Evolutionary conservation across 2,888 invertebrate genomes (phyloP), one percentile per base, ranked within the genome.

Genomic region (Alcis repandata): DNA sequence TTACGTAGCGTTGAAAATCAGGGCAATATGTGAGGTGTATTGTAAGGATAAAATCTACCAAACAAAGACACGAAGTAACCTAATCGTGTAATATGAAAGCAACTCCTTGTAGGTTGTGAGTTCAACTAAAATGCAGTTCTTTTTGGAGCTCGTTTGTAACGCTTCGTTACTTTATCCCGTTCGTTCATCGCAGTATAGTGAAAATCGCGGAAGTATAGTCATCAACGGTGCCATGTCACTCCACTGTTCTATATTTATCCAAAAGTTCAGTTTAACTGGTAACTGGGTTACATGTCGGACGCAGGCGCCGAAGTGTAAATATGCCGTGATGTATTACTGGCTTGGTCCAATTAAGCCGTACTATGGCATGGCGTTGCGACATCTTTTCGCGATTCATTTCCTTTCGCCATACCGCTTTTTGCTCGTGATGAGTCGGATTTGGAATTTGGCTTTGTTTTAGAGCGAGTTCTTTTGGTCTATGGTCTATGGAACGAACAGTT

Each of bases 181-280:
- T 45, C 41, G 57, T 49, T 45, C 41, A 43, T 51, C 17, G 40
- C 22, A 54, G 17, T 46, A 32, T 11, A 57, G 48, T 17, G n/a
- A 22, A 36, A 63, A 68, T 53, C 69, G 51, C 69, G 71, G 68
- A 73, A 69, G 69, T 59, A 45, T 52, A 20, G 48, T 51, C 59
- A 52, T 49, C 66, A 69, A 62, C 68, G 57, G 72, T n/a, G 67
- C 71, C 73, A 72, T 80, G 79, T 84, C 85, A 80, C 76, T 84
- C 79, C 60, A 62, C 66, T 60, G 56, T 57, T 79, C 81, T 85
- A 85, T 78, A 80, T 80, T 77, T 83, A 83, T 74, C 78, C 67
- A 53, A 79, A 79, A 83, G 79, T 78, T 79, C 78, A 76, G 76
- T 79, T 77, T 72, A 71, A 76, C 73, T 63, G 77, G 73, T 48